A percentile compares a stretch with the other conserved stretches of the same genome.
phyloP scores from a whole-genome alignment of 2,797 vertebrate genomes.

The Cercopithecus diana region DNA sequence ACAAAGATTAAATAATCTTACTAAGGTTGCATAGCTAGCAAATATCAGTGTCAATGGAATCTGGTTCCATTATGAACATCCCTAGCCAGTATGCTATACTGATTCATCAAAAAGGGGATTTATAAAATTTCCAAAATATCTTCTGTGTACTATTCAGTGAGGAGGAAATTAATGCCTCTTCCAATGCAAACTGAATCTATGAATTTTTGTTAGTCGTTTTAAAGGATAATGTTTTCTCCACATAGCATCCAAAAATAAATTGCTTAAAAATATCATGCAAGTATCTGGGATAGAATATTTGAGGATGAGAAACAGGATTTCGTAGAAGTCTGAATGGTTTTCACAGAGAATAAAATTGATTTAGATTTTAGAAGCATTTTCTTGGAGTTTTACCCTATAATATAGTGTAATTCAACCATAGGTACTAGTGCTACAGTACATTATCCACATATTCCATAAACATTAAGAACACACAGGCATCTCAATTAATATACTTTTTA shows the following conservation, averaged over 20 bases:
- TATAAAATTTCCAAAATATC: background rate
- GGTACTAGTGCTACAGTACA: background rate
- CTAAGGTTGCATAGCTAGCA: background rate
- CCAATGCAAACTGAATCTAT: background rate
- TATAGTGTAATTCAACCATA: background rate
- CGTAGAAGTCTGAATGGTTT: background rate
- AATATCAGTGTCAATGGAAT: background rate
- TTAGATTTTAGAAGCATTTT: background rate
- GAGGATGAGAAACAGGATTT: conserved; percentile 43
- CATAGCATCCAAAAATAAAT: conserved; percentile 55
- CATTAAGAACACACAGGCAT: background rate
- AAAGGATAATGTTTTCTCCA: conserved; percentile 36
- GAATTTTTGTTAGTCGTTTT: conserved; percentile 59
- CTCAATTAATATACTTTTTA: background rate
- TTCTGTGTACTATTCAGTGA: conserved; percentile 58
- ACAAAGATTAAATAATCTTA: background rate
- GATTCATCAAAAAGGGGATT: background rate
- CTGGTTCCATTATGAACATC: background rate
- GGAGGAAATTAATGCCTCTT: background rate
- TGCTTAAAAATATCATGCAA: conserved; percentile 42
- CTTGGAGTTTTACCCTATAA: background rate
- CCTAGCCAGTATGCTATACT: background rate
- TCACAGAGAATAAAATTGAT: conserved; percentile 31
- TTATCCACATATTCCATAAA: background rate
- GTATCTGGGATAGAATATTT: conserved; percentile 33